Percentiles rank a stretch among this genome's conserved stretches.
phyloP scores from a whole-genome alignment of 1,140 invertebrate genomes.

The Gyrodactylus bullatarudis region DNA sequence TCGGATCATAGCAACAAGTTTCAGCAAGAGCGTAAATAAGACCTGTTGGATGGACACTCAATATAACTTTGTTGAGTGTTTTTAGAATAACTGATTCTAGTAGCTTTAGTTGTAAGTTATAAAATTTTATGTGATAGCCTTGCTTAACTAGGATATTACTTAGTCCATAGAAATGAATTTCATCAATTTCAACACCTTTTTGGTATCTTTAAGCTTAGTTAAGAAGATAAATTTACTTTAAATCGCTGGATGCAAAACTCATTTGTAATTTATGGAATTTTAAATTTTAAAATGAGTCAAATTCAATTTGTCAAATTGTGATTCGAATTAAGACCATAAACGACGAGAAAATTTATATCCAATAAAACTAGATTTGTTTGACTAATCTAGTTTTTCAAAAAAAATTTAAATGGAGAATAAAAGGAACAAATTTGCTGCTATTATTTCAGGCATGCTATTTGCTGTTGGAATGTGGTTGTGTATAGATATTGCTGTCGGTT shows the following conservation, averaged over 20 bases:
- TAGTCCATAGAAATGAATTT: neutral
- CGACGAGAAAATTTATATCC: too few species aligned
- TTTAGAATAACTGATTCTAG: neutral
- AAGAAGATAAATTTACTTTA: too few species aligned
- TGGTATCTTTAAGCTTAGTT: too few species aligned
- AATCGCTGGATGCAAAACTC: too few species aligned
- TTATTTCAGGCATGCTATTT: neutral
- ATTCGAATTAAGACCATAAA: too few species aligned
- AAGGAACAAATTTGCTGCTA: neutral
- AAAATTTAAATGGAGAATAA: too few species aligned
- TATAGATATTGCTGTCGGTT: neutral
- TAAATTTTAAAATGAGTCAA: too few species aligned
- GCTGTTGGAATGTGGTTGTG: neutral
- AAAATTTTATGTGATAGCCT: neutral
- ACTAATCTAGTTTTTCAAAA: too few species aligned
- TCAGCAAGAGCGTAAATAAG: neutral
- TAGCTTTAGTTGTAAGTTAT: neutral
- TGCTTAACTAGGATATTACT: neutral
- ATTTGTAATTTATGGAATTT: too few species aligned
- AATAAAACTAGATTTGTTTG: too few species aligned
- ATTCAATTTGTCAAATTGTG: too few species aligned
- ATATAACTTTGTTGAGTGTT: neutral
- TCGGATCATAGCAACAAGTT: neutral
- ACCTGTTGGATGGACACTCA: neutral
- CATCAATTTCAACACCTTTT: neutral